Evolutionary conservation across 2,113 vertebrate species (phyloP).

Genomic region (Lagopus leucura): DNA sequence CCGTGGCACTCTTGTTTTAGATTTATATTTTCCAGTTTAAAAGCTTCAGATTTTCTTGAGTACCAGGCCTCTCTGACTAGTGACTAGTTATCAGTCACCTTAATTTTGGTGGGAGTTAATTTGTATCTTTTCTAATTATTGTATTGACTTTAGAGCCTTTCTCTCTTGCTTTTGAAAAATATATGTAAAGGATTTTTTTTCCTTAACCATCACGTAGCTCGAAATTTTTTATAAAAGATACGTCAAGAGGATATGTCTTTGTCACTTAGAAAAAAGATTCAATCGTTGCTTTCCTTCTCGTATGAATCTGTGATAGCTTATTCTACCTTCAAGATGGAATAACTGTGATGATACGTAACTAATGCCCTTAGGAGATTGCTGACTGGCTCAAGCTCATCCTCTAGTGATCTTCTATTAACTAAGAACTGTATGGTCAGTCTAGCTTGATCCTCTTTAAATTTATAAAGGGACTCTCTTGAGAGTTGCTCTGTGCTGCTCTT

Average conservation of each 20-base stretch:
- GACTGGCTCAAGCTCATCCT: background rate
- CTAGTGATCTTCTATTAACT: background rate
- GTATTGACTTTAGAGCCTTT: background rate
- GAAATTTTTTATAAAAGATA: background rate
- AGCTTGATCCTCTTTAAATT: background rate
- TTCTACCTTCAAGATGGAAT: background rate
- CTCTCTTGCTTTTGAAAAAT: background rate
- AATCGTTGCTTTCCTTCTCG: background rate
- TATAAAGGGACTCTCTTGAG: background rate
- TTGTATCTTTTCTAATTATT: conserved; percentile 11
- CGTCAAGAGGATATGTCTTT: background rate
- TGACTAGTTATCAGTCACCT: conserved; percentile 4
- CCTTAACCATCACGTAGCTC: background rate
- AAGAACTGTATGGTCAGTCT: background rate
- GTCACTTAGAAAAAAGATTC: background rate
- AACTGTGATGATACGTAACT: background rate
- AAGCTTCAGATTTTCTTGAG: background rate
- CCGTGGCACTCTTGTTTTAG: background rate
- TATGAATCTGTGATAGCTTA: background rate
- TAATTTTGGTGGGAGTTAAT: background rate
- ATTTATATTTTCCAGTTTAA: background rate
- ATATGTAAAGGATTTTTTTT: background rate
- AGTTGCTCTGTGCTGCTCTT: background rate
- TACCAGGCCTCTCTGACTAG: background rate
- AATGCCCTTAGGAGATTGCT: background rate